phyloP scores from a whole-genome alignment of 2,113 vertebrate genomes.

The Indicator maculatus region DNA sequence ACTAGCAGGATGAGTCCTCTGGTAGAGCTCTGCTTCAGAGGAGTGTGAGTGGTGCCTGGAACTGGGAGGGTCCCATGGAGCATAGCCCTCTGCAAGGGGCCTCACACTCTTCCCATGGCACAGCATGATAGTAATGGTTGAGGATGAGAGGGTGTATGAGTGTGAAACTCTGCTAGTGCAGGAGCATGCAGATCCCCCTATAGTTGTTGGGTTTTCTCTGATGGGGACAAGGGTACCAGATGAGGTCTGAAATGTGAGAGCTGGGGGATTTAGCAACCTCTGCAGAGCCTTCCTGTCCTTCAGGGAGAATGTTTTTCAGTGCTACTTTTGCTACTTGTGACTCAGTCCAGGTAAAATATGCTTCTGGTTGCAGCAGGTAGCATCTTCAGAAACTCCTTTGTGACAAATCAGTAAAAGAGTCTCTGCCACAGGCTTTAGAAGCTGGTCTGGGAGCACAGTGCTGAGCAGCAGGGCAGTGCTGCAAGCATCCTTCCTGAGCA shows the following conservation, averaged over 20 bases:
- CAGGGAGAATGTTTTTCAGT: neutral
- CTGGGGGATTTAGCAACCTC: neutral
- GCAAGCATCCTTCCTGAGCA: neutral
- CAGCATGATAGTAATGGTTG: neutral
- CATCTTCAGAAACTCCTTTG: neutral
- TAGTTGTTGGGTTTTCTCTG: neutral
- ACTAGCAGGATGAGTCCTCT: neutral
- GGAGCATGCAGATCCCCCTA: neutral
- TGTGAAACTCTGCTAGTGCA: neutral
- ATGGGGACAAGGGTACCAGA: neutral
- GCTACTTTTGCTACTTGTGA: neutral
- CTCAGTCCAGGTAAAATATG: neutral
- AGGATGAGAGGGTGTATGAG: neutral
- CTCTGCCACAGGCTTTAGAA: neutral
- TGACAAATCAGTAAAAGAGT: neutral
- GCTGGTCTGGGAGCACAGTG: neutral
- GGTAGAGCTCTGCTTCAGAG: neutral
- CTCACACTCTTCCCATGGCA: accelerated
- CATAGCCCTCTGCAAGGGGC: neutral
- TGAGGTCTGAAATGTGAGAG: neutral
- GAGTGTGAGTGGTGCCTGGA: accelerated
- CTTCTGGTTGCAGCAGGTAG: neutral
- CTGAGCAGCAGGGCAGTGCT: neutral
- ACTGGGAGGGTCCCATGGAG: accelerated
- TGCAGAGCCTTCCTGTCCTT: neutral